Conservation (phyloP, 2,797 vertebrate genomes). For the Malurus splendens region DNA sequence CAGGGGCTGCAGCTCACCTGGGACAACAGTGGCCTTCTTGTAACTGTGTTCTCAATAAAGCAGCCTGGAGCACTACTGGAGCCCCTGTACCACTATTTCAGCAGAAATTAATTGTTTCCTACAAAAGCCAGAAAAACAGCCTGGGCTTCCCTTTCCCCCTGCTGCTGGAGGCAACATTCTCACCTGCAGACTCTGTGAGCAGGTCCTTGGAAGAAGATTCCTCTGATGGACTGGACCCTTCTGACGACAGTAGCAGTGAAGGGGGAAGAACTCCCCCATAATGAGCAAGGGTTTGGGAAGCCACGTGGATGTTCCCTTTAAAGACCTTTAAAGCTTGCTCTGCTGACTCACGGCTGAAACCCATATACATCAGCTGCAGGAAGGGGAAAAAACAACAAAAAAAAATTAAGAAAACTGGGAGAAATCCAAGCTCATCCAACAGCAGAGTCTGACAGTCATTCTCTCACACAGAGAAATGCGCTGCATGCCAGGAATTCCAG, state of each 20-base stretch:
- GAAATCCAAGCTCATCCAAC: neutral
- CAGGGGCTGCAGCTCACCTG: neutral
- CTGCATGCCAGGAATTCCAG: constrained; percentile 51
- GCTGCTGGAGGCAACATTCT: neutral
- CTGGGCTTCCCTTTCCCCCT: too few species aligned
- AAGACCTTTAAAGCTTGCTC: constrained; percentile 76
- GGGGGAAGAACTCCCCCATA: constrained; percentile 79
- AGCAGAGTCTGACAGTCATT: neutral
- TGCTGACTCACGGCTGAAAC: constrained; percentile 74
- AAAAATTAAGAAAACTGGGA: neutral
- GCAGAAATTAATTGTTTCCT: neutral
- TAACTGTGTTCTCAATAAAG: neutral
- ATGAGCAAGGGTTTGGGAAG: constrained; percentile 83
- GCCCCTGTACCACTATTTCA: neutral
- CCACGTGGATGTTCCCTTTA: constrained; percentile 80
- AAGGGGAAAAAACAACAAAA: neutral
- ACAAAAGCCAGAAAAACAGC: neutral
- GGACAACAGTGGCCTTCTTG: neutral
- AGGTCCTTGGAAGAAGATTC: constrained; percentile 61
- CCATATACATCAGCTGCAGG: constrained; percentile 81
- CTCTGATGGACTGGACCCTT: constrained; percentile 37
- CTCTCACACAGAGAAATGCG: neutral
- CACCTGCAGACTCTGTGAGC: constrained; percentile 69
- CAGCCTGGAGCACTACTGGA: neutral
- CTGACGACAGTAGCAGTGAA: constrained; percentile 55